Conservation (phyloP, 53 echinoderm and acorn worm species). For the Holothuria leucospilota region DNA sequence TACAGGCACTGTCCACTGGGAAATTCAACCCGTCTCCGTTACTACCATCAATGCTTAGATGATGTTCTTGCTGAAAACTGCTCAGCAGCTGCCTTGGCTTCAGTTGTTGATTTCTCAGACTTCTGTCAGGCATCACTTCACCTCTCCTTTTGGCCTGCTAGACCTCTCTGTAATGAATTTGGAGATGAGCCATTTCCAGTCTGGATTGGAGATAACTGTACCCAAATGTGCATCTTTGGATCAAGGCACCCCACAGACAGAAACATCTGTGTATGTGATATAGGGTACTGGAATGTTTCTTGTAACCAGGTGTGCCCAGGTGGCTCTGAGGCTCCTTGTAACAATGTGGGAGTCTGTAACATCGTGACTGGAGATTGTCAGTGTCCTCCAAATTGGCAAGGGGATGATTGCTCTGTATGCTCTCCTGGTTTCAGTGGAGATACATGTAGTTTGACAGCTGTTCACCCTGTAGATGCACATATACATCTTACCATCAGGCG, state of each 20-base stretch:
- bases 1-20: slow-evolving; percentile 77
- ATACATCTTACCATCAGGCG: slow-evolving; percentile 12
- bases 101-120: slow-evolving; percentile 73
- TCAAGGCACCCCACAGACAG: slow-evolving; percentile 57
- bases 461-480: neutral
- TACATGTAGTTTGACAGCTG: slow-evolving; percentile 57
- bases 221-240: slow-evolving; percentile 76
- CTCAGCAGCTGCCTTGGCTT: slow-evolving; percentile 71
- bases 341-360: slow-evolving; percentile 71
- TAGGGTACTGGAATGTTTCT: slow-evolving; percentile 71
- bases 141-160: slow-evolving; percentile 76
- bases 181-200: slow-evolving; percentile 74
- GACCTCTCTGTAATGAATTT: slow-evolving; percentile 86
- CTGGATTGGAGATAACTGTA: slow-evolving; percentile 89
- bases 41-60: slow-evolving; percentile 70
- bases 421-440: slow-evolving; percentile 75
- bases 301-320: slow-evolving; percentile 80
- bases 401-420: slow-evolving; percentile 70
- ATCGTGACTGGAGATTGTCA: slow-evolving; percentile 60
- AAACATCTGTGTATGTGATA: slow-evolving; percentile 76
- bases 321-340: slow-evolving; percentile 80
- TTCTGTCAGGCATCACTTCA: slow-evolving; percentile 73
- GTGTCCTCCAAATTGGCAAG: slow-evolving; percentile 86
- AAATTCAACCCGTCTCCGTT: slow-evolving; percentile 56
- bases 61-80: slow-evolving; percentile 59